Conservation (phyloP, 2,888 invertebrate genomes). For the Meloe dianella region DNA sequence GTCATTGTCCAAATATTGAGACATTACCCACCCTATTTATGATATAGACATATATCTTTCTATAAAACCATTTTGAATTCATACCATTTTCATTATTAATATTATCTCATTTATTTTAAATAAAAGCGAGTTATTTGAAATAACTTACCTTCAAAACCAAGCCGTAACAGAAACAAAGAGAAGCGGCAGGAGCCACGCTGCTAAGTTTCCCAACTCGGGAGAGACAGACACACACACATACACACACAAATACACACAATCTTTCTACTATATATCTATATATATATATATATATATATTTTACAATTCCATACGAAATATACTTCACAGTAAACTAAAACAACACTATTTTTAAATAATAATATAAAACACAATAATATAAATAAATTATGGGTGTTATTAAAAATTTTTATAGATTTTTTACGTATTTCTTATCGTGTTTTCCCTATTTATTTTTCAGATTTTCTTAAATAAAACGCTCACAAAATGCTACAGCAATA, state of each 20-base stretch:
- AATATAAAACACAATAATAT: too few species aligned
- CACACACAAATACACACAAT: conserved; percentile 18
- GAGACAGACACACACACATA: conserved; percentile 16
- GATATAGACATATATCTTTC: neutral
- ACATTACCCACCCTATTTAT: conserved; percentile 15
- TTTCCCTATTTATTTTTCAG: neutral
- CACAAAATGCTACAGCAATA: conserved; percentile 47
- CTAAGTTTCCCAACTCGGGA: conserved; percentile 41
- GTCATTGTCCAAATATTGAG: conserved; percentile 27
- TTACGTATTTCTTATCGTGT: neutral
- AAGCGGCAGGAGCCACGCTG: conserved; percentile 61
- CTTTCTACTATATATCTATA: too few species aligned
- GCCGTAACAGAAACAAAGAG: conserved; percentile 60
- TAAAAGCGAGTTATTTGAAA: neutral
- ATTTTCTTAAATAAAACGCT: conserved; percentile 45
- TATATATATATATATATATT: conserved; percentile 30
- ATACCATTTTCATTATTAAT: too few species aligned
- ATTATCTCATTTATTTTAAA: neutral
- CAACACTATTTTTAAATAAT: too few species aligned
- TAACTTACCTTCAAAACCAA: conserved; percentile 56
- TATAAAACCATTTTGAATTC: too few species aligned
- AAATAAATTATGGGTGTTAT: too few species aligned
- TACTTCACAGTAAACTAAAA: too few species aligned
- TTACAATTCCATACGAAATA: too few species aligned
- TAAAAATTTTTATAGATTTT: too few species aligned